Conservation (phyloP, 1,140 invertebrate genomes). For the Halictus rubicundus region DNA sequence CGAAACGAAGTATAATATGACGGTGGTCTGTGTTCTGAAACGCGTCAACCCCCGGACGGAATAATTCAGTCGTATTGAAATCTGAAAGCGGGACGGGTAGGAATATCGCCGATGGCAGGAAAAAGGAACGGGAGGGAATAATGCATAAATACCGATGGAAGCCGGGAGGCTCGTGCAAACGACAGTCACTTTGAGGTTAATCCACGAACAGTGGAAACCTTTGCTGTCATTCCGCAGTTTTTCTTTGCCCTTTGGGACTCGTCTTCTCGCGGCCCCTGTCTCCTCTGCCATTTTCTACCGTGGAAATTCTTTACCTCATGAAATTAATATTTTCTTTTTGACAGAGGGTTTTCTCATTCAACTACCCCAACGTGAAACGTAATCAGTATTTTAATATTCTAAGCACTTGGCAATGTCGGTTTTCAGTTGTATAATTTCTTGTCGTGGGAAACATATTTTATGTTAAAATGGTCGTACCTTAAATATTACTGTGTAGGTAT, state of each 20-base stretch:
- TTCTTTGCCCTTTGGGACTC: conserved; percentile 7
- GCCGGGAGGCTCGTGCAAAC: conserved; percentile 10
- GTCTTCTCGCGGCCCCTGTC: conserved; percentile 16
- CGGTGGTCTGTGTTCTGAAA: background rate
- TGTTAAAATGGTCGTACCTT: too few species aligned
- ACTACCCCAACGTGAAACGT: background rate
- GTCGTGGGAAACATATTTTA: too few species aligned
- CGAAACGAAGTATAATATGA: background rate
- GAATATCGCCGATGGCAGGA: background rate
- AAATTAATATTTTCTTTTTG: conserved; percentile 1
- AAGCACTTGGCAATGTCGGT: too few species aligned
- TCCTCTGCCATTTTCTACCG: background rate
- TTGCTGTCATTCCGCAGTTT: conserved; percentile 9
- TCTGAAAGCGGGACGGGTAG: conserved; percentile 16
- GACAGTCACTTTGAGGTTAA: conserved; percentile 48
- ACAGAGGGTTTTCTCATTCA: background rate
- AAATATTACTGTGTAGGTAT: too few species aligned
- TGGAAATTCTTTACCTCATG: background rate
- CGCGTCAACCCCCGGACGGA: conserved; percentile 24
- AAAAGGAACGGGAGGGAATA: conserved; percentile 10
- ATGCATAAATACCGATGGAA: conserved; percentile 45
- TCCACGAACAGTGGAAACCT: conserved; percentile 34
- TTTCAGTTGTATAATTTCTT: too few species aligned
- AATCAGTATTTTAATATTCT: background rate
- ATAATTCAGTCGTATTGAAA: conserved; percentile 51